Evolutionary conservation across 2,113 vertebrate genomes (phyloP), one percentile per base, ranked within the genome.

Genomic region (Oryzias melastigma): DNA sequence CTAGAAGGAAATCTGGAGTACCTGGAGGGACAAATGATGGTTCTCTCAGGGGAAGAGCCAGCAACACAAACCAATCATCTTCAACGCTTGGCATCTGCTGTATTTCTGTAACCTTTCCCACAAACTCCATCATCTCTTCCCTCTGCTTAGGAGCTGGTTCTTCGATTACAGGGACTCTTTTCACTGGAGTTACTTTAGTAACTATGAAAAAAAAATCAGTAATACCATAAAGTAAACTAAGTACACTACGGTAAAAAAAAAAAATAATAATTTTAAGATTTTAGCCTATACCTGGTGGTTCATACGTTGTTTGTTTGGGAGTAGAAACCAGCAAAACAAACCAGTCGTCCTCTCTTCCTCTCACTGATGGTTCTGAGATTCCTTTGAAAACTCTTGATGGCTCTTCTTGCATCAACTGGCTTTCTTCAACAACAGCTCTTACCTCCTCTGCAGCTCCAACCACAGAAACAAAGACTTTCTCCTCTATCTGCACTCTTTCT

Each of bases 31-130:
- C 70, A 69, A 68, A 71, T 12, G 60, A 46, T 48, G 62, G 7
- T 51, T 69, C 64, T 81, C 71, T 86, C 14, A 63, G 13, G 15
- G 67, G 42, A 73, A 60, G 48, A 43, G 79, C 79, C 57, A 83
- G 57, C 46, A 74, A 57, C 24, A 77, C 47, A 68, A 82, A 87
- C 89, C 89, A 90, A 65, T 85, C 87, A 45, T 91, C 87, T 18
- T 83, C 79, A 35, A 27, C 67, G 17, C 57, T 35, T 27, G 41
- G 53, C 18, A 55, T 29, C 46, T 24, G 45, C 64, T 68, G 64
- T 1, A 70, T 43, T 25, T 77, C 45, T 22, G 24, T 1, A 3
- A 59, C 74, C 51, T 53, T 57, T 12, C 55, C 27, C 10, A 66
- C 52, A 68, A 60, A 15, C 7, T 63, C 60, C 5, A 20, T 5